Evolutionary conservation across 2,113 vertebrate species (phyloP), one percentile per base, ranked within the genome.

Genomic region (Hipposideros armiger): DNA sequence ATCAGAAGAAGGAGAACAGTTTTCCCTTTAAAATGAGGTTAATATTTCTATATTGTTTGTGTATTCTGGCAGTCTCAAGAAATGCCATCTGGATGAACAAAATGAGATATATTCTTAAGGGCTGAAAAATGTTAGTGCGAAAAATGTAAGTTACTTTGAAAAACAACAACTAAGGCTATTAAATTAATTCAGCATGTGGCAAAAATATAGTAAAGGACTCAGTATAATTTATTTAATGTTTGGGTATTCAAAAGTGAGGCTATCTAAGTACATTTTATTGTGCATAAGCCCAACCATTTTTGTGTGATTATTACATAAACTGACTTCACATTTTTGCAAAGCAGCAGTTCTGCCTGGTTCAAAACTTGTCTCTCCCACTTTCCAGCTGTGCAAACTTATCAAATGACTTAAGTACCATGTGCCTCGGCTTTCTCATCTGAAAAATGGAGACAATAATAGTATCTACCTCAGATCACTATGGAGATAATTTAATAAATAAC

Each of bases 61-160:
- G 50, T 69, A 66, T 95, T 97, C 95, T 98, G 97, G 92, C 94
- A 97, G 72, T 56, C 92, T 95, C 70, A 67, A 84, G 47, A 89
- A 90, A 91, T 80, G 42, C 96, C 96, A 97, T 97, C 92, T 96
- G 95, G 95, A 96, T 90, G 93, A 95, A 93, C 83, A 90, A 98
- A 93, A 95, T 95, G 76, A 95, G 80, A 60, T 93, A 62, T 96
- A 93, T 91, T 89, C 78, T 73, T 97, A 84, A 87, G 70, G 69
- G 47, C 64, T 89, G 87, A 93, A 89, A 95, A 94, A 93, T 77
- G 52, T 90, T 96, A 90, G 40, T 64, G 76, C 78, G n/a, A 73
- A 94, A 96, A 96, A 93, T 83, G 17, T 87, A 94, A 85, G 60
- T 80, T 89, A 91, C 42, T 82, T 85, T 19, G 72, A 91, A 95